Evolutionary conservation across 2,888 invertebrate species (phyloP).

Genomic region (Hydrotaea diabolus): DNA sequence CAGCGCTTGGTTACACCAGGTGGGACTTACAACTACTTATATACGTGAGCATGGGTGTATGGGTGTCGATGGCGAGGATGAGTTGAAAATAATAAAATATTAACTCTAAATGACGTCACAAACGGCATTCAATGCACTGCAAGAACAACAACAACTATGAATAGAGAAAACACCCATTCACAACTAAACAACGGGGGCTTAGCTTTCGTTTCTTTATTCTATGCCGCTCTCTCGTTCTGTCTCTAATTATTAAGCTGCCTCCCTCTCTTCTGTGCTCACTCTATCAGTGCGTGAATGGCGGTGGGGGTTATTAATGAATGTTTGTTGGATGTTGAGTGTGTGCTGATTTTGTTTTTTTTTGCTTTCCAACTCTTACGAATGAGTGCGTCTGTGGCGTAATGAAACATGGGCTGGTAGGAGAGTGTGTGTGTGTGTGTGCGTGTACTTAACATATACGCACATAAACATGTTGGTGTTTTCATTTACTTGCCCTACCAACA

Average conservation of each 20-base stretch:
- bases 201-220: not conserved
- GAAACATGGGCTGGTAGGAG: not conserved
- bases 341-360: not conserved
- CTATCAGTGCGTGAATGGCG: not conserved
- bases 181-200: slow-evolving; percentile 3
- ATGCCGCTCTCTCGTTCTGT: not conserved
- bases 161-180: not conserved
- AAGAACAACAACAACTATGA: not conserved
- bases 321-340: not conserved
- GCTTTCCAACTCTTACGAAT: not conserved
- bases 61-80: slow-evolving; percentile 12
- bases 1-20: too few species aligned
- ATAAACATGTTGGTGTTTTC: slow-evolving; percentile 43
- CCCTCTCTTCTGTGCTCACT: not conserved
- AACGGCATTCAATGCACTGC: slow-evolving; percentile 41
- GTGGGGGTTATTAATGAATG: not conserved
- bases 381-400: not conserved
- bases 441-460: not conserved
- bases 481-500: too few species aligned
- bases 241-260: too few species aligned
- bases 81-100: slow-evolving; percentile 42
- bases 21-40: too few species aligned
- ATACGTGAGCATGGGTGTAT: not conserved
- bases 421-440: not conserved
- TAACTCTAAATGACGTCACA: slow-evolving; percentile 44